These are phyloP conservation scores for Xestobium rufovillosum DNA, from an alignment of 2,888 invertebrate genomes.

Conservation along the genomic window DNA sequence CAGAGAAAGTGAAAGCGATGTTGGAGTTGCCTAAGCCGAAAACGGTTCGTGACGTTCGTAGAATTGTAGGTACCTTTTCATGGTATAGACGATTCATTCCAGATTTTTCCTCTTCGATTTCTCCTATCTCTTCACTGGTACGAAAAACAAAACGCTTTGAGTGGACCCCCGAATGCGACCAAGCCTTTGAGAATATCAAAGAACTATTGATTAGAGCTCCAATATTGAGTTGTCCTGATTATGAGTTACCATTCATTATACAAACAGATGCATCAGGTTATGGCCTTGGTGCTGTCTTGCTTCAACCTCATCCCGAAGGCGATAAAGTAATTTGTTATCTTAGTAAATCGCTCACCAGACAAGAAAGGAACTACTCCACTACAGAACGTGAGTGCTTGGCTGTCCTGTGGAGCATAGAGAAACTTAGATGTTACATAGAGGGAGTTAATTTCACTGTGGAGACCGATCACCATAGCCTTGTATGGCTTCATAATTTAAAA, in stretches of 20 bases:
- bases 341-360: constrained; percentile 5
- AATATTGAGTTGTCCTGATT: constrained; percentile 12
- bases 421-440: constrained; percentile 17
- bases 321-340: constrained; percentile 14
- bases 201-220: constrained; percentile 9
- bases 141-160: no score
- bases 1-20: no score
- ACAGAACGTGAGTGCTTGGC: constrained; percentile 19
- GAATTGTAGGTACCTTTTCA: no score
- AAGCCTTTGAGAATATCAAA: constrained; percentile 8
- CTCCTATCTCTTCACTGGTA: no score
- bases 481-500: constrained; percentile 13
- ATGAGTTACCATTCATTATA: no score
- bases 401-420: constrained; percentile 15
- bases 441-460: constrained; percentile 13
- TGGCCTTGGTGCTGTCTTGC: constrained; percentile 21
- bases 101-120: no score
- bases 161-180: constrained; percentile 9
- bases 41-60: no score
- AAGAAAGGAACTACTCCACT: constrained; percentile 16
- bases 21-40: no score
- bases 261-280: no score
- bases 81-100: no score
- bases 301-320: constrained; percentile 4
- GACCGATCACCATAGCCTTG: constrained; percentile 16